Percentiles rank a stretch among this genome's conserved stretches.
phyloP scores from a whole-genome alignment of 2,888 invertebrate genomes.

The Dicyrtoma fusca region DNA sequence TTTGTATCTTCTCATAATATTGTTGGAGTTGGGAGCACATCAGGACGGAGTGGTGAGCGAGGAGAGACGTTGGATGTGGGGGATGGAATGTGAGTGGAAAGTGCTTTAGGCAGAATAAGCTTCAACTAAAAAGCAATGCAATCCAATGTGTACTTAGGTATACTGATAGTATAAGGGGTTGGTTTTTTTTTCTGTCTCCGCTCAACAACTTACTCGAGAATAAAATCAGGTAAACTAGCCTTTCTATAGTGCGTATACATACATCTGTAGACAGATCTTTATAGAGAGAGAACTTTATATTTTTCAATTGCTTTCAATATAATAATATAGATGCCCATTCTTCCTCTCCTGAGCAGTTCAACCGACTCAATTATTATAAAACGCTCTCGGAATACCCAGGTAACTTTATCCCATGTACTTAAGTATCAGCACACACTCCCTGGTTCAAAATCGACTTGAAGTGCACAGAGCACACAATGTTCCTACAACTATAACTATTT shows the following conservation, averaged over 20 bases:
- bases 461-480: no score
- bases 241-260: not conserved
- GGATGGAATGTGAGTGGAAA: slow-evolving; percentile 26
- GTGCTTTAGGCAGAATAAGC: not conserved
- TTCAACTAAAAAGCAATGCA: not conserved
- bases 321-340: no score
- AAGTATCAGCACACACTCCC: no score
- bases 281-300: no score
- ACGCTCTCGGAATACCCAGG: no score
- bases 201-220: not conserved
- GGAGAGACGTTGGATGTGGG: not conserved
- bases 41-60: not conserved
- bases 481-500: no score
- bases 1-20: slow-evolving; percentile 1
- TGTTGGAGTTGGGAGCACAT: not conserved
- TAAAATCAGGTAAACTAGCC: not conserved
- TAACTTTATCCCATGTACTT: no score
- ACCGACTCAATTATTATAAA: no score
- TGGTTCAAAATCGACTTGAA: no score
- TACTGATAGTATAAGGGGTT: not conserved
- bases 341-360: no score
- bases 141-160: not conserved
- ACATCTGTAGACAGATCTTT: no score
- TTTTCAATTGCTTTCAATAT: no score
- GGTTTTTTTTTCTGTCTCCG: not conserved